phyloP scores from a whole-genome alignment of 2,113 vertebrate genomes.

The Rousettus leschenaultii region DNA sequence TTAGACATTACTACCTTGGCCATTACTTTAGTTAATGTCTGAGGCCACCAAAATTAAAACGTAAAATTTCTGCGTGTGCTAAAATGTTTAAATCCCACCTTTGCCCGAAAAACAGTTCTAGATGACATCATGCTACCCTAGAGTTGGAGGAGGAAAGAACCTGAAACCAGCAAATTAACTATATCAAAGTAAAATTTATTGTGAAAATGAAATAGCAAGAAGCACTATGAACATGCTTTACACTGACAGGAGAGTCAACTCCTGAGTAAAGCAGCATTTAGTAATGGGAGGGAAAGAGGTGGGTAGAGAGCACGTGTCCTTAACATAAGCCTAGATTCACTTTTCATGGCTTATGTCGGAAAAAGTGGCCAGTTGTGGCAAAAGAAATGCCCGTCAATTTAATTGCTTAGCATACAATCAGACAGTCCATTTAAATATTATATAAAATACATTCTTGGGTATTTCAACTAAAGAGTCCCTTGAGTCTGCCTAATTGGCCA shows the following conservation, averaged over 20 bases:
- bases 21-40: not conserved
- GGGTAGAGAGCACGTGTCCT: not conserved
- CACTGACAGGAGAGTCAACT: not conserved
- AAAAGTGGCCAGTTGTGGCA: not conserved
- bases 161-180: not conserved
- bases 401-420: not conserved
- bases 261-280: not conserved
- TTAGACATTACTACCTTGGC: not conserved
- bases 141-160: not conserved
- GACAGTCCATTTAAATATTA: not conserved
- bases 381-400: not conserved
- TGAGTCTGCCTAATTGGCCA: not conserved
- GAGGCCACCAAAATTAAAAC: constrained; percentile 3
- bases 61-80: not conserved
- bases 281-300: not conserved
- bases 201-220: not conserved
- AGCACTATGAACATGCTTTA: not conserved
- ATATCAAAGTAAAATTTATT: not conserved
- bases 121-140: not conserved
- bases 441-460: not conserved
- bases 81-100: not conserved
- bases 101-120: not conserved
- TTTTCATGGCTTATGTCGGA: not conserved
- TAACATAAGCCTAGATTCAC: not conserved
- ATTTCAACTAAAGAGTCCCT: not conserved